phyloP scores from a whole-genome alignment of 2,888 invertebrate genomes.

The Melanargia galathea region DNA sequence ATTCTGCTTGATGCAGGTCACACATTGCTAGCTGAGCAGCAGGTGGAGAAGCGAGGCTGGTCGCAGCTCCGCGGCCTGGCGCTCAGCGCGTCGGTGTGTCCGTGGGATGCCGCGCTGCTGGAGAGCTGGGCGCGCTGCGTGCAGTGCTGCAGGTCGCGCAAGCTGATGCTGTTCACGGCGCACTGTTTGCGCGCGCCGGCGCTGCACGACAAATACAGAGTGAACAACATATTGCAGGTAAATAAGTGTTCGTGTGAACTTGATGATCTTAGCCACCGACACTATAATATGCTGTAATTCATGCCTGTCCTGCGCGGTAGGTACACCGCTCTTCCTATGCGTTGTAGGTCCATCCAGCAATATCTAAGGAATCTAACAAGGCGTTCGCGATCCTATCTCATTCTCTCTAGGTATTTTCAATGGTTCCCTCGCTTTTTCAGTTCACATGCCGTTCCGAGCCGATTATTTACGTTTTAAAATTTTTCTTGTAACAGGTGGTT shows the following conservation, averaged over 20 bases:
- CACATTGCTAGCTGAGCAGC: constrained; percentile 73
- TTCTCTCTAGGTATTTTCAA: too few species aligned
- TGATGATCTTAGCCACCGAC: background rate
- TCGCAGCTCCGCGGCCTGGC: constrained; percentile 64
- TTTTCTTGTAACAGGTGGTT: constrained; percentile 51
- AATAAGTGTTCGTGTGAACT: background rate
- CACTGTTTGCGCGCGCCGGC: constrained; percentile 69
- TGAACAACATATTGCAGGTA: constrained; percentile 70
- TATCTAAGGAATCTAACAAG: too few species aligned
- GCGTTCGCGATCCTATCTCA: too few species aligned
- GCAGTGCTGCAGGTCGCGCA: constrained; percentile 54
- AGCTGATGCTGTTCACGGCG: constrained; percentile 65
- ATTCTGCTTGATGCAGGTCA: constrained; percentile 55
- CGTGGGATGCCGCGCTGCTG: constrained; percentile 69
- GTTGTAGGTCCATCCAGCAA: too few species aligned
- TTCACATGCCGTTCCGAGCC: too few species aligned
- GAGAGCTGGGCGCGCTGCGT: constrained; percentile 71
- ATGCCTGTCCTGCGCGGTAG: too few species aligned
- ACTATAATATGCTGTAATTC: background rate
- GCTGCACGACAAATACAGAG: constrained; percentile 67
- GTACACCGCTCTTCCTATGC: too few species aligned
- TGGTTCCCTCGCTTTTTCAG: too few species aligned
- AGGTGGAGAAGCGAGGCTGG: constrained; percentile 60
- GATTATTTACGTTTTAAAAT: too few species aligned
- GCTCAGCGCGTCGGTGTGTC: constrained; percentile 57